Percentiles rank a stretch among this genome's conserved stretches.
phyloP scores from a whole-genome alignment of 2,888 invertebrate genomes.

The Allygus modestus region DNA sequence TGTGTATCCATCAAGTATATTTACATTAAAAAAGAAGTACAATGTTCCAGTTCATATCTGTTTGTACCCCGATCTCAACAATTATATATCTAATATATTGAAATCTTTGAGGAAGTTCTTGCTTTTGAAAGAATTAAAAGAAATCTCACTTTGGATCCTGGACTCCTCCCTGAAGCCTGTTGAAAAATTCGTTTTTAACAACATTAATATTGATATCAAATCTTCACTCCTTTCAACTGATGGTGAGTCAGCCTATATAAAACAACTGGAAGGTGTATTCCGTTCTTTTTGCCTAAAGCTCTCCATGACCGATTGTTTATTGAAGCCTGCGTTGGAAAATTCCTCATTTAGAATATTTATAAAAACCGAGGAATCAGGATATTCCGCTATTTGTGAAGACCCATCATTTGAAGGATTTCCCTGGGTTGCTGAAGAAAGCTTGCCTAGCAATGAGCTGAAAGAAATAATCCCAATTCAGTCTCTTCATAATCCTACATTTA shows the following conservation, averaged over 20 bases:
- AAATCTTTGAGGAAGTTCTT: constrained; percentile 77
- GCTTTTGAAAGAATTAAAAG: constrained; percentile 76
- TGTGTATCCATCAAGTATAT: constrained; percentile 82
- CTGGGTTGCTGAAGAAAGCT: constrained; percentile 20
- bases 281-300: constrained; percentile 80
- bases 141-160: constrained; percentile 77
- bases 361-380: constrained; percentile 80
- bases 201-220: not conserved
- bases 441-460: not conserved
- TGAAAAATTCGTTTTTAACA: constrained; percentile 75
- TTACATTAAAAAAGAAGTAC: constrained; percentile 81
- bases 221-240: not conserved
- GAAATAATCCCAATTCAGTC: constrained; percentile 15
- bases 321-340: constrained; percentile 77
- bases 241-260: not conserved
- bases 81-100: constrained; percentile 79
- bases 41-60: constrained; percentile 78
- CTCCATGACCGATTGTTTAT: constrained; percentile 75
- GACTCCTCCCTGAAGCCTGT: constrained; percentile 74
- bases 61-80: constrained; percentile 81
- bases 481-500: not conserved
- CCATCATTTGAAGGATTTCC: constrained; percentile 74
- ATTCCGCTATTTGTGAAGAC: constrained; percentile 77
- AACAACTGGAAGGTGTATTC: constrained; percentile 77
- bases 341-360: constrained; percentile 80